Percentiles rank a stretch among this genome's conserved stretches.
Evolutionary conservation across 2,888 invertebrate genomes (phyloP).

Genomic region (Autographa gamma): DNA sequence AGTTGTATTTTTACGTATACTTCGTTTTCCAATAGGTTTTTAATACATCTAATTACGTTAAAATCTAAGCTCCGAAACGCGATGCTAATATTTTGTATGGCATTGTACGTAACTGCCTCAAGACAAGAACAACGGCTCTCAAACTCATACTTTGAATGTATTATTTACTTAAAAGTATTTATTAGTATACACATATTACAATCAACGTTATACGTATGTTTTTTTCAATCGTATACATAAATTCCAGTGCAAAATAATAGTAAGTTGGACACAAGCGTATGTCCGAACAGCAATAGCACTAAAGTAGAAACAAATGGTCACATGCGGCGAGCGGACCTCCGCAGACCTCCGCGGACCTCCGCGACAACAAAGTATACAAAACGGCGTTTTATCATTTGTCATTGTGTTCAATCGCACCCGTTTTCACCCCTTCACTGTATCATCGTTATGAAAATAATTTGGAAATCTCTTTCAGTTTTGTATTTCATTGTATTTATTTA

Average conservation of each 20-base stretch:
- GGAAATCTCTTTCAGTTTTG: conserved; percentile 60
- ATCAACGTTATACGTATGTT: conserved; percentile 88
- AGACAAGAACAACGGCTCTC: conserved; percentile 65
- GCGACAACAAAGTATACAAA: conserved; percentile 56
- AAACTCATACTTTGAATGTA: conserved; percentile 69
- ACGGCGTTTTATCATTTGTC: conserved; percentile 50
- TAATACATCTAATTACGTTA: conserved; percentile 80
- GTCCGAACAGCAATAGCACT: conserved; percentile 68
- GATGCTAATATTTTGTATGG: conserved; percentile 69
- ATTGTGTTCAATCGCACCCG: conserved; percentile 77
- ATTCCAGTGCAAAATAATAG: conserved; percentile 85
- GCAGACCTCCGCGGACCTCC: conserved; percentile 19
- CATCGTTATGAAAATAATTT: conserved; percentile 71
- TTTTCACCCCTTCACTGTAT: conserved; percentile 87
- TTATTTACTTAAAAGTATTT: conserved; percentile 80
- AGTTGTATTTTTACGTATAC: conserved; percentile 89
- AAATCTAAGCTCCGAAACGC: conserved; percentile 84
- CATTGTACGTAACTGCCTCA: conserved; percentile 59
- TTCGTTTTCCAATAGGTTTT: conserved; percentile 87
- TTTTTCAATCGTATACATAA: conserved; percentile 88
- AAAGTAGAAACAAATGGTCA: conserved; percentile 63
- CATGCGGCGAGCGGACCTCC: conserved; percentile 44
- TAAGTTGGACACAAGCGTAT: conserved; percentile 77
- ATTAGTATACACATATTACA: conserved; percentile 89
- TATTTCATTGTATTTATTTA: conserved; percentile 64